Base-by-base conservation (phyloP, 2,113 vertebrate species). In the Machaerirhynchus nigripectus region DNA sequence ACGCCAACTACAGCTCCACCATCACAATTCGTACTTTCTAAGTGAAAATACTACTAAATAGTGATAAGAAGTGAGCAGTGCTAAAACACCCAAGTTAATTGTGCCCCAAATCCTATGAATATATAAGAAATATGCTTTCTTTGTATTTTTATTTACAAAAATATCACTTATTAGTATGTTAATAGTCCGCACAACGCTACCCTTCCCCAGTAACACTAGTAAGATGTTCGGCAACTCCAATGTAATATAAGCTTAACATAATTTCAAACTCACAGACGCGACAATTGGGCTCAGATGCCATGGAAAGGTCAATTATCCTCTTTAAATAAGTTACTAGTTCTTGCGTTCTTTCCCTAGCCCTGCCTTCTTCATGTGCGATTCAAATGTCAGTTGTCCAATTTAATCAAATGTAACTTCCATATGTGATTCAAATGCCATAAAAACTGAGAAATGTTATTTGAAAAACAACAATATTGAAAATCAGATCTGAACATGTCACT, bases 321-420 rank as follows among this genome's bases (percentile, higher is more conserved):
- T 93, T 90, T 74, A 80, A 93, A 64, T 71, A 91, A 83, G 76
- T 89, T 90, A 93, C 44, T 37, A 76, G 71, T 49, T 81, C 44
- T 81, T 13, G 2, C 73, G 24, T 84, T 88, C 79, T 70, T 74
- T 74, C 59, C 64, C 55, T 46, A 74, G 68, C 44, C 35, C 52
- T 16, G 53, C 57, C 55, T 46, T 90, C 90, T 46, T 81, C 90
- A 81, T 44, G 20, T 39, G 76, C 27, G 61, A 90, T 86, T 95
- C 85, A 97, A 96, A 94, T 87, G 86, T 93, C 79, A 84, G 73
- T 60, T 56, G 73, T 81, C 85, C 71, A 37, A 82, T 87, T 92
- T 87, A 93, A 96, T 90, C 73, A 81, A 81, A 87, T 27, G 31
- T 26, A 74, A 80, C 37, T 31, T 64, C 80, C 44, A 60, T 49